A percentile compares a stretch with the other conserved stretches of the same genome.
Conservation (phyloP, 2,888 invertebrate species). For the Pachymerium ferrugineum region DNA sequence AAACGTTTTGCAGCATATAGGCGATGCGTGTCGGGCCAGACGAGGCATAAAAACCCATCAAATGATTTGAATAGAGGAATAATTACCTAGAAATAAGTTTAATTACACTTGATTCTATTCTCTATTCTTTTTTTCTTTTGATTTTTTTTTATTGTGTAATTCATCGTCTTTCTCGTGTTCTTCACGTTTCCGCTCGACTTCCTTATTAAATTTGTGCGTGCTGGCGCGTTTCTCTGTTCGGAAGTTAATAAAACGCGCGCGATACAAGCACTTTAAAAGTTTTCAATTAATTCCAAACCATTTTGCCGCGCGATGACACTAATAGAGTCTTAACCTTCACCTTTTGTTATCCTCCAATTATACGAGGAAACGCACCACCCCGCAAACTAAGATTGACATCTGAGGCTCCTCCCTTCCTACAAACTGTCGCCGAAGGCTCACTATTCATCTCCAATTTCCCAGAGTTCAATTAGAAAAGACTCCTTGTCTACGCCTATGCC, state of each 20-base stretch:
- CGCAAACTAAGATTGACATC: constrained; percentile 22
- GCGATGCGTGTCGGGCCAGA: not conserved
- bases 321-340: constrained; percentile 32
- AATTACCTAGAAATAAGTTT: constrained; percentile 31
- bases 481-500: not conserved
- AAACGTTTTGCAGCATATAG: not conserved
- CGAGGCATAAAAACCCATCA: constrained; percentile 28
- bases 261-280: constrained; percentile 32
- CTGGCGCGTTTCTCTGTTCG: no score
- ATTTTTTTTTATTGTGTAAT: constrained; percentile 10
- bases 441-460: constrained; percentile 17
- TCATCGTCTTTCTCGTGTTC: constrained; percentile 3
- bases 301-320: constrained; percentile 32
- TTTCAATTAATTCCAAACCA: constrained; percentile 32
- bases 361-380: constrained; percentile 20
- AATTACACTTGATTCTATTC: constrained; percentile 13
- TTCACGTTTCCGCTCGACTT: constrained; percentile 28
- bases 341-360: constrained; percentile 27
- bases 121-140: not conserved
- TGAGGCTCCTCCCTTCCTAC: constrained; percentile 10
- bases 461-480: constrained; percentile 11
- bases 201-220: constrained; percentile 31
- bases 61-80: constrained; percentile 1
- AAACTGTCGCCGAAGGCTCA: constrained; percentile 17
- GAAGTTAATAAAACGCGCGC: constrained; percentile 32